A percentile compares a stretch with the other conserved stretches of the same genome.
These are phyloP conservation scores for Mechanitis mazaeus DNA, from an alignment of 2,888 invertebrate genomes.

Conservation along the genomic window DNA sequence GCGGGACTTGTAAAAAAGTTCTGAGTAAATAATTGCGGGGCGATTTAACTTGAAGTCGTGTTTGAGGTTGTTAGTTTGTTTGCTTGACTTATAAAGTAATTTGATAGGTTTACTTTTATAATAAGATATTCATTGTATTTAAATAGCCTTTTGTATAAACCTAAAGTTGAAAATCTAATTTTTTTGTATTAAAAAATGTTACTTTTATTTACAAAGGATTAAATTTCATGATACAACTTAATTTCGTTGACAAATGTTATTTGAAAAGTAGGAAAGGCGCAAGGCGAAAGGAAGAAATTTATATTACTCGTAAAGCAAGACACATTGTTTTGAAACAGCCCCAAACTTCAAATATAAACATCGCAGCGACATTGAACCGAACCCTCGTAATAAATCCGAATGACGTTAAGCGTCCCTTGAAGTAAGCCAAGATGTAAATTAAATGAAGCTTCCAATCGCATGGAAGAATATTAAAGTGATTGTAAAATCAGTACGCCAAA, in stretches of 20 bases:
- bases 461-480: not conserved
- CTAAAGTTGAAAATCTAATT: no score
- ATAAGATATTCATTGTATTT: not conserved
- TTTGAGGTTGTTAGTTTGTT: conserved; percentile 10
- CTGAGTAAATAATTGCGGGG: conserved; percentile 14
- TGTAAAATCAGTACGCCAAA: not conserved
- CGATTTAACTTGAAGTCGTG: conserved; percentile 14
- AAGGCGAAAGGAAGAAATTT: not conserved
- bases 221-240: no score
- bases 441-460: not conserved
- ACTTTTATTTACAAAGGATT: no score
- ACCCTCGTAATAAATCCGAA: conserved; percentile 5
- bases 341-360: conserved; percentile 2
- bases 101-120: conserved; percentile 1
- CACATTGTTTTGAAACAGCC: not conserved
- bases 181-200: no score
- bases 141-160: not conserved
- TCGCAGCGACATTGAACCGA: not conserved
- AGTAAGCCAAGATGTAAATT: not conserved
- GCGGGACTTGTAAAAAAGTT: conserved; percentile 17
- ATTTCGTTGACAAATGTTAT: no score
- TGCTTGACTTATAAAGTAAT: conserved; percentile 11
- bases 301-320: conserved; percentile 1
- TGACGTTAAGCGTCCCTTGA: not conserved
- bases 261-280: no score